A percentile compares a stretch with the other conserved stretches of the same genome.
Conservation (phyloP, 2,113 vertebrate genomes). For the Tretioscincus oriximinensis region DNA sequence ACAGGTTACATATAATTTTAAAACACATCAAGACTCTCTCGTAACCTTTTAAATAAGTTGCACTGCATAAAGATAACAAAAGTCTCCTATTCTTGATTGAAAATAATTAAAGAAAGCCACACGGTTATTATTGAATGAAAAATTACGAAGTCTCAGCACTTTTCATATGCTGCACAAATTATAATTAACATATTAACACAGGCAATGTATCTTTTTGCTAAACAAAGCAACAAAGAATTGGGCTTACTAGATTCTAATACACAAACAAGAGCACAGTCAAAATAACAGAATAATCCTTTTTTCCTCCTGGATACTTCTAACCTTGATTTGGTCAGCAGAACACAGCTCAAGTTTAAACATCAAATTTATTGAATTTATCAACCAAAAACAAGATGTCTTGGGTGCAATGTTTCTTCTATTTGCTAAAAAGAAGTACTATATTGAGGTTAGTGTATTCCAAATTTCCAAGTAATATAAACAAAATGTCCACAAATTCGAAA, state of each 20-base stretch:
- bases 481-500: too few species aligned
- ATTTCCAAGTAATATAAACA: background rate
- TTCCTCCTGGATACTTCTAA: background rate
- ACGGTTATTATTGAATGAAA: background rate
- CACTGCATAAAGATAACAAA: background rate
- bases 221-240: background rate
- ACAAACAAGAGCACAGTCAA: background rate
- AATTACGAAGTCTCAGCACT: background rate
- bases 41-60: background rate
- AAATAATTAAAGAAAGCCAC: background rate
- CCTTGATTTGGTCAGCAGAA: background rate
- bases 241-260: conserved; percentile 2
- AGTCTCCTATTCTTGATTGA: background rate
- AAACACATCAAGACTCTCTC: background rate
- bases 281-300: background rate
- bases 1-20: background rate
- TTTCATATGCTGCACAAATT: background rate
- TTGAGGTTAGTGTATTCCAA: background rate
- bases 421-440: background rate
- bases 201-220: background rate
- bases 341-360: background rate
- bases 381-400: conserved; percentile 8
- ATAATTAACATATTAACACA: background rate
- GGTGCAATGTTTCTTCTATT: background rate
- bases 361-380: conserved; percentile 9